Conservation (phyloP, 2,113 vertebrate genomes). For the Tragelaphus imberbis region DNA sequence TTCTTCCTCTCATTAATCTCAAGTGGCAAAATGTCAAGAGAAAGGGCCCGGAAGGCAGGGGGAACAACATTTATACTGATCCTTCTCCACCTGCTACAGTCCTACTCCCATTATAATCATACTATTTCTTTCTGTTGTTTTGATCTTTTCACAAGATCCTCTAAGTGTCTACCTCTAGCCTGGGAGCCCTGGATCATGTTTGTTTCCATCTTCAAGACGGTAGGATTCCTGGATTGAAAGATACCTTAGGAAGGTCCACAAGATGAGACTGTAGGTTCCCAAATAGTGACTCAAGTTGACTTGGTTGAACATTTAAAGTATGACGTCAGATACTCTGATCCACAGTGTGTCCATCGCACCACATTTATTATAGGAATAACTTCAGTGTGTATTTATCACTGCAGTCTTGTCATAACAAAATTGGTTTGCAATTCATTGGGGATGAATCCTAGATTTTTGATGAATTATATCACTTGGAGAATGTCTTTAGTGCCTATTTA, state of each 20-base stretch:
- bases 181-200: neutral
- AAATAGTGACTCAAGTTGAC: neutral
- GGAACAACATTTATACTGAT: neutral
- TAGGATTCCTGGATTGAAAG: neutral
- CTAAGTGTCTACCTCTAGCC: neutral
- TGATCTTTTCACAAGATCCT: neutral
- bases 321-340: neutral
- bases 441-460: neutral
- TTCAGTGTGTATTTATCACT: neutral
- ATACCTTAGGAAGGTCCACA: neutral
- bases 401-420: neutral
- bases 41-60: neutral
- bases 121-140: neutral
- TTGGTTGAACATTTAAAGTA: neutral
- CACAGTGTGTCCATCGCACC: neutral
- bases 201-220: neutral
- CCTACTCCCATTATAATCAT: neutral
- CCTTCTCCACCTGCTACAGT: neutral
- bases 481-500: slow-evolving; percentile 28
- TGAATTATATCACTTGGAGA: neutral
- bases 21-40: neutral
- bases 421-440: neutral
- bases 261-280: neutral
- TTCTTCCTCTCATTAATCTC: neutral
- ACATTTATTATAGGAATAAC: neutral